Base-by-base conservation (phyloP, 1,140 invertebrate species). In the Hypsibius dujardini region DNA sequence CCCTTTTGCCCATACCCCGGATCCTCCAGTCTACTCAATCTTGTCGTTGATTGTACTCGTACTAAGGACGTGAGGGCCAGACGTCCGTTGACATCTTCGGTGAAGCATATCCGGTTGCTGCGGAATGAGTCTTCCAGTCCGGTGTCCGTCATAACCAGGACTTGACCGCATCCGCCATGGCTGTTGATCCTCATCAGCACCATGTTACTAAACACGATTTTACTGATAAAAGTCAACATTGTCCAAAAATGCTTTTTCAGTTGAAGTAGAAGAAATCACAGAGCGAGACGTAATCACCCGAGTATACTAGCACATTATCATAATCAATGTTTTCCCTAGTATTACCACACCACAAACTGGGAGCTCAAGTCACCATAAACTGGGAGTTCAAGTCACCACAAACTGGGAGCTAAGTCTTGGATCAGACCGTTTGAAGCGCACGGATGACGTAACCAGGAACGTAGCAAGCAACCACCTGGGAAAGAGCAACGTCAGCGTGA, bases 181-280 rank as follows among this genome's bases (percentile, higher is more conserved):
- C 28, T 28, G 28, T 28, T 28, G 28, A 28, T 28, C 28, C 28
- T 28, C 28, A 28, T 28, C 28, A 28, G 28, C 28, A 28, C 28
- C 28, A 28, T 28, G 28, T 28, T 28, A 28, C 28, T 28, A 28
- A 28, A 28, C 28, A 28, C 28, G 28, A 28, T 28, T 28, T 28
- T 28, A 28, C 28, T 28, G 28, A 28, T 28, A 28, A 28, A 28
- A 28, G 28, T 28, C 28, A 28, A 28, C 28, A 28, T 28, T 28
- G 28, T 28, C 28, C 28, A 28, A 28, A 28, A 28, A 28, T 28
- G 28, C 28, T 28, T 28, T 28, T 56, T n/a, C 50, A 56, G 7
- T 56, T 7, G 50, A n/a, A 56, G n/a, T 56, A 56, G 50, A 56
- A 56, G 50, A 56, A 56, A 56, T 56, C 50, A 56, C 50, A 56